phyloP scores from a whole-genome alignment of 2,113 vertebrate genomes.

The Choloepus hoffmanni region DNA sequence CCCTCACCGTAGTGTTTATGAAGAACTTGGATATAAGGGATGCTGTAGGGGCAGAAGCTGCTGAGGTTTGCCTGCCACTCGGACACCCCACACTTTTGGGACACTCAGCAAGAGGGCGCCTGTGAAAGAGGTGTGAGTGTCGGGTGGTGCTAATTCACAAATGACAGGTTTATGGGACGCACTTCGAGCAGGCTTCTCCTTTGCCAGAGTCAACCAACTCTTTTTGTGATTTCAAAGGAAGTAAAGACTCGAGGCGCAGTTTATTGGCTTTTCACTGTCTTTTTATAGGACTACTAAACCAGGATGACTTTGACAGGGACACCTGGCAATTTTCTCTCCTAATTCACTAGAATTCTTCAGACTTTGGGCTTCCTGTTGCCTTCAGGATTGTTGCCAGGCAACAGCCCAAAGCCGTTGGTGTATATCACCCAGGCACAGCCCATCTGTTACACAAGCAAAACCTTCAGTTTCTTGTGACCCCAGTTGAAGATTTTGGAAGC shows the following conservation, averaged over 20 bases:
- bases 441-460: slow-evolving; percentile 57
- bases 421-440: neutral
- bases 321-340: slow-evolving; percentile 53
- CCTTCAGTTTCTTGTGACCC: slow-evolving; percentile 54
- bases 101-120: rapidly evolving
- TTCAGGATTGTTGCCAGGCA: slow-evolving; percentile 60
- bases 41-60: too few species aligned
- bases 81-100: too few species aligned
- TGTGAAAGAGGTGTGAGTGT: neutral
- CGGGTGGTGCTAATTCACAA: neutral
- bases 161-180: neutral
- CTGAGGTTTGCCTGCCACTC: too few species aligned
- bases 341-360: slow-evolving; percentile 57
- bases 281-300: slow-evolving; percentile 35
- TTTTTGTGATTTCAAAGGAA: slow-evolving; percentile 33
- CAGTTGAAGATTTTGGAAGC: slow-evolving; percentile 50
- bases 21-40: rapidly evolving
- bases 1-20: neutral
- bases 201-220: neutral
- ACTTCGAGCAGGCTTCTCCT: neutral
- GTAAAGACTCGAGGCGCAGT: neutral
- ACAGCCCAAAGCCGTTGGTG: slow-evolving; percentile 34
- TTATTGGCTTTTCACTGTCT: slow-evolving; percentile 32
- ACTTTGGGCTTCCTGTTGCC: neutral
- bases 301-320: slow-evolving; percentile 36